phyloP scores from a whole-genome alignment of 1,140 invertebrate genomes.

The Teleogryllus occipitalis region DNA sequence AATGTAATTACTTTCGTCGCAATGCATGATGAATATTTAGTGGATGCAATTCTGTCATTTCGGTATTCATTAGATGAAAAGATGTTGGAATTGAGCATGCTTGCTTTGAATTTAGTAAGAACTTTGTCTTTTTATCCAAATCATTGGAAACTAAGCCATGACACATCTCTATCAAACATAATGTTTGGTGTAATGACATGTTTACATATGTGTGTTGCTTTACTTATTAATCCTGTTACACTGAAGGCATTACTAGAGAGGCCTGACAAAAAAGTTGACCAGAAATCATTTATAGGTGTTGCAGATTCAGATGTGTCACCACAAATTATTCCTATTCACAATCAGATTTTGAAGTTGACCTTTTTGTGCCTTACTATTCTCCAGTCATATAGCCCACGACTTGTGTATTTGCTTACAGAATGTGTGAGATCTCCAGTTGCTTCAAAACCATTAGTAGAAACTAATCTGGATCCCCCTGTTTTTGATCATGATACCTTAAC shows the following conservation, averaged over 20 bases:
- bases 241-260: neutral
- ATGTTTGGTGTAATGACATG: neutral
- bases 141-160: conserved; percentile 9
- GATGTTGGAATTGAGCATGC: conserved; percentile 7
- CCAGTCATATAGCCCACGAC: neutral
- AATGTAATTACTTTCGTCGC: conserved; percentile 11
- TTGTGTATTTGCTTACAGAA: neutral
- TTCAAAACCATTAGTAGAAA: neutral
- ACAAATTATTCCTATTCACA: neutral
- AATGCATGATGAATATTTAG: conserved; percentile 13
- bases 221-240: neutral
- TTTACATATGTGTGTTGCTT: neutral
- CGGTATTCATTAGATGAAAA: conserved; percentile 10
- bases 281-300: too few species aligned
- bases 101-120: neutral
- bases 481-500: neutral
- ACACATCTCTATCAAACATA: neutral
- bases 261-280: neutral
- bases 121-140: neutral
- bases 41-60: neutral
- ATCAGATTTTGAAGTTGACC: neutral
- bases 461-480: neutral
- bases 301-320: neutral
- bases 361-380: neutral
- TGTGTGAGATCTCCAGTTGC: neutral